phyloP scores from a whole-genome alignment of 2,888 invertebrate genomes.

The Magallana nippona region DNA sequence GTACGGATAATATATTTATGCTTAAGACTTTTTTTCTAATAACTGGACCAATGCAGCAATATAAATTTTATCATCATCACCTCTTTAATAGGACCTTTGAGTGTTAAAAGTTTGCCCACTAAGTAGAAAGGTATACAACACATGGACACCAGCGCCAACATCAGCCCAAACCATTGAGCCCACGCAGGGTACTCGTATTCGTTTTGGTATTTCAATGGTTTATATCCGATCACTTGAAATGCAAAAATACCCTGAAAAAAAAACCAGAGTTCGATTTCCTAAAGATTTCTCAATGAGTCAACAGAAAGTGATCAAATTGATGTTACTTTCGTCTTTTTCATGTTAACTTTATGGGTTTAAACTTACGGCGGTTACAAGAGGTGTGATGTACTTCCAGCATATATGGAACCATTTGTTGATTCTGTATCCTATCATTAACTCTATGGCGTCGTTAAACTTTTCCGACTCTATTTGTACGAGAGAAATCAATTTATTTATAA shows the following conservation, averaged over 20 bases:
- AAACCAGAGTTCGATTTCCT: no score
- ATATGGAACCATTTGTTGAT: constrained; percentile 68
- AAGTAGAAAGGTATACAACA: constrained; percentile 53
- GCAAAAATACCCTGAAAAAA: constrained; percentile 50
- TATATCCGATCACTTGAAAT: constrained; percentile 51
- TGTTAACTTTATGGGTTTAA: no score
- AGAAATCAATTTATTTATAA: neutral
- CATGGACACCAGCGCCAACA: constrained; percentile 53
- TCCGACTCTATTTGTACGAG: constrained; percentile 66
- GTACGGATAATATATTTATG: no score
- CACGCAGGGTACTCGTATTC: constrained; percentile 52
- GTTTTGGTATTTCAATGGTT: constrained; percentile 56
- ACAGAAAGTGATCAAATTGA: no score
- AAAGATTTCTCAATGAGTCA: no score
- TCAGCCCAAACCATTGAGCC: constrained; percentile 53
- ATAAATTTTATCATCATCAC: no score
- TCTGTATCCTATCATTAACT: constrained; percentile 73
- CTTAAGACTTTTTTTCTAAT: no score
- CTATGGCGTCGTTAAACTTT: constrained; percentile 72
- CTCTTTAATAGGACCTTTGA: neutral
- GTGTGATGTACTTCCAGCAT: constrained; percentile 74
- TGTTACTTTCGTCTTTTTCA: no score
- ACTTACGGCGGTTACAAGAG: constrained; percentile 69
- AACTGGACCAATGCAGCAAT: no score
- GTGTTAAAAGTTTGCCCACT: constrained; percentile 36